phyloP scores from a whole-genome alignment of 2,113 vertebrate genomes.

The Thamnophis sirtalis region DNA sequence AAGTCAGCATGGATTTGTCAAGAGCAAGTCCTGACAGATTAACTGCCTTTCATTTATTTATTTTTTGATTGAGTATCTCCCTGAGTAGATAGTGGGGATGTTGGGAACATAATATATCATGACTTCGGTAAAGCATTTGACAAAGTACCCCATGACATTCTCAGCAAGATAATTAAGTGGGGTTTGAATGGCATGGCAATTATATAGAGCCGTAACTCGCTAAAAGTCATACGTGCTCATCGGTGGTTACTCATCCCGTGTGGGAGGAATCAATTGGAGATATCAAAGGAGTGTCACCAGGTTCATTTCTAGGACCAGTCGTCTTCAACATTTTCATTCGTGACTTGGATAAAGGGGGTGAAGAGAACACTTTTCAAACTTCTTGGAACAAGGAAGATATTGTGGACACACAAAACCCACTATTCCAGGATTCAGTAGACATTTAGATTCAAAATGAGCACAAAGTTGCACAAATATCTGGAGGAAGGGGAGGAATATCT shows the following conservation, averaged over 20 bases:
- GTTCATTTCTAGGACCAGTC: background rate
- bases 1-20: background rate
- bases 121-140: background rate
- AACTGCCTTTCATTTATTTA: background rate
- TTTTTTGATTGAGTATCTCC: background rate
- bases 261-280: background rate
- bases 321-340: background rate
- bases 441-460: background rate
- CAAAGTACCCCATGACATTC: background rate
- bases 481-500: background rate
- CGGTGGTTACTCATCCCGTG: background rate
- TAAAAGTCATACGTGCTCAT: background rate
- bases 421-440: background rate
- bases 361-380: background rate
- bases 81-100: background rate
- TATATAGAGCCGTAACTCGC: background rate
- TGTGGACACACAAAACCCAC: background rate
- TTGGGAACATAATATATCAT: background rate
- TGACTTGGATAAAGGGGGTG: background rate
- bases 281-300: background rate
- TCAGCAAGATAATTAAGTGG: background rate
- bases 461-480: background rate
- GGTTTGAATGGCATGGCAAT: background rate
- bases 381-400: background rate
- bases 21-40: background rate